Percentiles rank a stretch among this genome's conserved stretches.
These are phyloP conservation scores for Alca torda DNA, from an alignment of 2,797 vertebrate genomes.

Conservation along the genomic window DNA sequence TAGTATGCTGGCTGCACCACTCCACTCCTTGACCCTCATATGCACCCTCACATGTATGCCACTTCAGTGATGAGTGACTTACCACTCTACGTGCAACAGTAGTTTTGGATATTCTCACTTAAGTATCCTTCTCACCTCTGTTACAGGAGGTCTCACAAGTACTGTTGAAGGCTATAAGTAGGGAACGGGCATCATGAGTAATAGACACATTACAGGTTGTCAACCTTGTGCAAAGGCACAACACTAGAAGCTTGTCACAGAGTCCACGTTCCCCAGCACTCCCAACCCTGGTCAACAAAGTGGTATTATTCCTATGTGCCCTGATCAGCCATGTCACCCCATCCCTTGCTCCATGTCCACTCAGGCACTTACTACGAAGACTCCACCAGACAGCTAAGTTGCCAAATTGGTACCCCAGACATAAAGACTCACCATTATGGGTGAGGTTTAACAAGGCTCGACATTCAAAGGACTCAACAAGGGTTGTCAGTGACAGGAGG, in stretches of 20 bases:
- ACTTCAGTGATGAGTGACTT: background rate
- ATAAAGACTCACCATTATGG: background rate
- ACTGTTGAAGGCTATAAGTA: background rate
- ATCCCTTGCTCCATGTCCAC: background rate
- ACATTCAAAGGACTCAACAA: background rate
- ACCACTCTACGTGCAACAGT: background rate
- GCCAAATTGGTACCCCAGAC: background rate
- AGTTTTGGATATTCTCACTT: background rate
- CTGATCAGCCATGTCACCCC: background rate
- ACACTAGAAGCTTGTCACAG: background rate
- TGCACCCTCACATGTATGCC: accelerated
- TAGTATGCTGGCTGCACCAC: background rate
- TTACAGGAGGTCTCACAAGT: background rate
- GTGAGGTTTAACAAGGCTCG: background rate
- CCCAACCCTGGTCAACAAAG: background rate
- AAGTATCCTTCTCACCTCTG: background rate
- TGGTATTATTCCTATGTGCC: background rate
- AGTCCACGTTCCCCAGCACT: background rate
- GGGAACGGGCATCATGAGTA: accelerated
- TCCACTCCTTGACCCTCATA: background rate
- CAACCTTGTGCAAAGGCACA: background rate
- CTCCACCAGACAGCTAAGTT: background rate
- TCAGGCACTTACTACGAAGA: background rate
- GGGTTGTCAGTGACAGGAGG: background rate
- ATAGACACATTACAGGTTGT: background rate